Conservation (phyloP, 1,140 invertebrate species). For the Ladona fulva region DNA sequence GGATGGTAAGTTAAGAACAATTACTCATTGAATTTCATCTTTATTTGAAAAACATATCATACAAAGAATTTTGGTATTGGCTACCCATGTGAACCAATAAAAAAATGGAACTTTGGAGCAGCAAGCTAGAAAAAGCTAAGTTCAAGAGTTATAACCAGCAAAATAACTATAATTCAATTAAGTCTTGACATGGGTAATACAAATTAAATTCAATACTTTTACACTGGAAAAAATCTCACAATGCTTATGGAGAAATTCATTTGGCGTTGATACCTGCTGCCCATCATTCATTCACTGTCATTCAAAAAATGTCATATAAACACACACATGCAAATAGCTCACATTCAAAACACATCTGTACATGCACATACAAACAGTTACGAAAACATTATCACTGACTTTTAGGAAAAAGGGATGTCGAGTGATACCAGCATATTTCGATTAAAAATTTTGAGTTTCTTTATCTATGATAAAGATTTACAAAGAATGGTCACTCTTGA, state of each 20-base stretch:
- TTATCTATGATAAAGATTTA: no score
- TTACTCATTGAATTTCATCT: neutral
- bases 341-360: neutral
- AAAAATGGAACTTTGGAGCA: neutral
- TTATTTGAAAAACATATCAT: conserved; percentile 9
- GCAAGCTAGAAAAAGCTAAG: conserved; percentile 1
- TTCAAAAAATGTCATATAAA: neutral
- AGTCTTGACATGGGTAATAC: neutral
- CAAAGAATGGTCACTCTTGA: neutral
- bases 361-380: conserved; percentile 1
- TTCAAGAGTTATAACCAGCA: neutral
- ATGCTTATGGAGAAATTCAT: neutral
- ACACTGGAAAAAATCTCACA: neutral
- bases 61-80: conserved; percentile 2
- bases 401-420: neutral
- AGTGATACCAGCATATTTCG: neutral
- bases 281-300: neutral
- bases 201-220: neutral
- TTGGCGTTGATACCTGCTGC: neutral
- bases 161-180: neutral
- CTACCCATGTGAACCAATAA: conserved; percentile 5
- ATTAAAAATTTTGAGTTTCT: no score
- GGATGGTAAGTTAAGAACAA: neutral
- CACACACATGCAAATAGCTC: neutral
- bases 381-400: conserved; percentile 9